phyloP scores from a whole-genome alignment of 2,797 vertebrate species.

The Choloepus didactylus region DNA sequence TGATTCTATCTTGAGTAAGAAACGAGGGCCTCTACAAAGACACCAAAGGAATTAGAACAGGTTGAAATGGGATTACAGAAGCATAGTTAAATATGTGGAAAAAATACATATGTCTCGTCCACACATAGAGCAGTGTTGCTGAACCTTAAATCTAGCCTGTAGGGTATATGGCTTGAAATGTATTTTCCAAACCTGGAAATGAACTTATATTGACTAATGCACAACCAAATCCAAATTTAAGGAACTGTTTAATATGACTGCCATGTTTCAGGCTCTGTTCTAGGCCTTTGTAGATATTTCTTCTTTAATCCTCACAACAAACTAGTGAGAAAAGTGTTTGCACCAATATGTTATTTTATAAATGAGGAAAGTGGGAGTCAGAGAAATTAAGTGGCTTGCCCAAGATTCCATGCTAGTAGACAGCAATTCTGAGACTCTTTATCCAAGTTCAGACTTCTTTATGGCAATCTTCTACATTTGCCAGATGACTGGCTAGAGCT shows the following conservation, averaged over 20 bases:
- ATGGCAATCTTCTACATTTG: not conserved
- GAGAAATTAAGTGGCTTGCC: not conserved
- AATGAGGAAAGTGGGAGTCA: not conserved
- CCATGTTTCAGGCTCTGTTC: not conserved
- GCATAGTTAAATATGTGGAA: not conserved
- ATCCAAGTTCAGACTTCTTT: not conserved
- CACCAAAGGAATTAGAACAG: not conserved
- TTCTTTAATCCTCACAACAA: not conserved
- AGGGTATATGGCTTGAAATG: not conserved
- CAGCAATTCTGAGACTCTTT: not conserved
- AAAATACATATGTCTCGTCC: not conserved
- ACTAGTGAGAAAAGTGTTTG: not conserved
- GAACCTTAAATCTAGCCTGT: not conserved
- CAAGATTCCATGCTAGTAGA: not conserved
- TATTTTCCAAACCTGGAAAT: not conserved
- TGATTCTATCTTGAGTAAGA: not conserved
- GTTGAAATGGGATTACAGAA: not conserved
- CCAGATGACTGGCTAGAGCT: not conserved
- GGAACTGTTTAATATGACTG: not conserved
- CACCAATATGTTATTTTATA: not conserved
- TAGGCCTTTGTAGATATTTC: not conserved
- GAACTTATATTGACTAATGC: not conserved
- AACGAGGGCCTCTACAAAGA: not conserved
- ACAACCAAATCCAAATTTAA: constrained; percentile 27
- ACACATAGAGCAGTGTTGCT: not conserved